Conservation (phyloP, 2,797 vertebrate genomes). For the Molothrus aeneus region DNA sequence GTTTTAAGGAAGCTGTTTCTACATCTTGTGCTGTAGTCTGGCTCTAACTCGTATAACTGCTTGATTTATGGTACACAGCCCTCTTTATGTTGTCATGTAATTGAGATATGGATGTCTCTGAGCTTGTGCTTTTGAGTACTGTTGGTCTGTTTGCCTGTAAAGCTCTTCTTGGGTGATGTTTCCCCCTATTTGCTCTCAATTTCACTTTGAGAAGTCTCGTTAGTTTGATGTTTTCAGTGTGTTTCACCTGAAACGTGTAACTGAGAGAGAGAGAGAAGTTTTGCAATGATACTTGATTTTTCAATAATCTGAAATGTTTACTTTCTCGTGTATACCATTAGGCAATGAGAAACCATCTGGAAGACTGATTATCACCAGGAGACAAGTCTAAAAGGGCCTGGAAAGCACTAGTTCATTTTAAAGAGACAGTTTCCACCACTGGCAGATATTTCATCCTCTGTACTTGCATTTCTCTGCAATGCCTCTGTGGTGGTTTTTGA, state of each 20-base stretch:
- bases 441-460: slow-evolving; percentile 51
- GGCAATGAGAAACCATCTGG: slow-evolving; percentile 64
- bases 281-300: slow-evolving; percentile 48
- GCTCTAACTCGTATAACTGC: not conserved
- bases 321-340: slow-evolving; percentile 41
- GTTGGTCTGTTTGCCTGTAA: slow-evolving; percentile 46
- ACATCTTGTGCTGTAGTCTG: slow-evolving; percentile 32
- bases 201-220: slow-evolving; percentile 37
- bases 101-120: slow-evolving; percentile 52
- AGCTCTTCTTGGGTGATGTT: slow-evolving; percentile 18
- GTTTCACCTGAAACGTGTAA: slow-evolving; percentile 37
- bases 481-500: slow-evolving; percentile 63
- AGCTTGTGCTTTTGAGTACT: slow-evolving; percentile 43
- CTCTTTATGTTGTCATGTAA: slow-evolving; percentile 54
- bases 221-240: slow-evolving; percentile 32
- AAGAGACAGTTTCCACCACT: slow-evolving; percentile 49
- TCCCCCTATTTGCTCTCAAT: slow-evolving; percentile 45
- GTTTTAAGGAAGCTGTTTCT: slow-evolving; percentile 13
- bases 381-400: slow-evolving; percentile 60
- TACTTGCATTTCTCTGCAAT: slow-evolving; percentile 36
- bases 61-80: slow-evolving; percentile 36
- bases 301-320: slow-evolving; percentile 60
- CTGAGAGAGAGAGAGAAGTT: slow-evolving; percentile 19
- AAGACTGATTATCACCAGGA: slow-evolving; percentile 60
- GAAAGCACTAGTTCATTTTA: slow-evolving; percentile 48